Base-by-base conservation (phyloP, 2,797 vertebrate genomes). In the Coregonus suidteri region DNA sequence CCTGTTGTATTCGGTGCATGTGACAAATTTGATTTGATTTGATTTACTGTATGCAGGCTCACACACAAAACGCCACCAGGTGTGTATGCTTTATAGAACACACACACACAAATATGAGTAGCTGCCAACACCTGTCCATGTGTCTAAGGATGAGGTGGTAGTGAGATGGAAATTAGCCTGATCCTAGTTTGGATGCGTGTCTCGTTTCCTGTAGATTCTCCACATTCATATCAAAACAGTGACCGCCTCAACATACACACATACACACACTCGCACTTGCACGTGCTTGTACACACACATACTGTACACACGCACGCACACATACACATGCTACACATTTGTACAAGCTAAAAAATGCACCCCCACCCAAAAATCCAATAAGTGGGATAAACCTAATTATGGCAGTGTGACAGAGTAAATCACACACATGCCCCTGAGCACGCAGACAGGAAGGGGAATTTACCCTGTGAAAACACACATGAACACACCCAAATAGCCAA, bases 381-480 rank as follows among this genome's bases (percentile, higher is more conserved):
- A 79, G 81, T 83, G 81, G 82, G 88, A 84, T 83, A 83, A 80
- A 83, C 87, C 86, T 91, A 89, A 92, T 88, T 91, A 86, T 80
- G 85, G 83, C 74, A 86, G 83, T 79, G 81, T 82, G 86, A 52
- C 82, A 81, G 83, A 86, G 87, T 83, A 83, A 83, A 84, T 84
- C 79, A 78, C 79, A 77, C 79, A 77, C 77, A 76, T 78, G 81
- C 35, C 59, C 2, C 4, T 37, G 51, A 73, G 62, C 74, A 30
- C 16, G 47, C 15, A 75, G 65, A 74, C 71, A 67, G 89, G 90
- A 90, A 88, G 83, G 87, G 82, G 75, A 83, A 81, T 76, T 82
- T 77, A 86, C 84, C 80, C 37, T 64, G 20, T 83, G 84, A 66
- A 84, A 88, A 83, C 69, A 85, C 78, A 91, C 80, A 84, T 18